phyloP scores from a whole-genome alignment of 2,888 invertebrate genomes.

The Xylocampa areola region DNA sequence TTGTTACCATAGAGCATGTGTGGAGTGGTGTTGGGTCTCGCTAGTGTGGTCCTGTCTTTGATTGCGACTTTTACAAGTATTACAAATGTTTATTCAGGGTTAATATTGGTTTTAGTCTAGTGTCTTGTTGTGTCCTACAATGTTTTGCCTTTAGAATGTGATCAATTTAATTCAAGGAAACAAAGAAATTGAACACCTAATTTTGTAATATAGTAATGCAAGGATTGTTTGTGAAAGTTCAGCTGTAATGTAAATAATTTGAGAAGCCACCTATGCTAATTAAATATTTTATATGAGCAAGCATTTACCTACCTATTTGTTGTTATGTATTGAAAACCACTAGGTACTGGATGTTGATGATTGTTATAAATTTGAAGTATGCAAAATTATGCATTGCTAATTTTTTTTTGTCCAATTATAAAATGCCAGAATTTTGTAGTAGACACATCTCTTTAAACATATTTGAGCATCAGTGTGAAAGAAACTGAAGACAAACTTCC shows the following conservation, averaged over 20 bases:
- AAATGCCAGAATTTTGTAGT: no score
- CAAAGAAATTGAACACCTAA: slow-evolving; percentile 16
- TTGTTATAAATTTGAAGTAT: no score
- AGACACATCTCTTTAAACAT: no score
- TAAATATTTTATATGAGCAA: slow-evolving; percentile 14
- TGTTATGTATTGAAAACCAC: slow-evolving; percentile 15
- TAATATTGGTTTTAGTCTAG: slow-evolving; percentile 36
- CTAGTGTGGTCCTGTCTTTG: slow-evolving; percentile 31
- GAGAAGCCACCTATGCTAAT: slow-evolving; percentile 2
- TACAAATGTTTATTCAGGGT: slow-evolving; percentile 50
- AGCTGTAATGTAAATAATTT: slow-evolving; percentile 4
- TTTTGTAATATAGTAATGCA: slow-evolving; percentile 19
- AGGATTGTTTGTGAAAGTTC: slow-evolving; percentile 5
- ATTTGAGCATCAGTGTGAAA: no score
- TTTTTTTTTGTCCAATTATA: no score
- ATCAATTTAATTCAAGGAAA: slow-evolving; percentile 19
- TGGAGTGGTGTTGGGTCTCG: neutral
- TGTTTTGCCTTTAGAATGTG: slow-evolving; percentile 44
- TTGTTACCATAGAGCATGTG: slow-evolving; percentile 5
- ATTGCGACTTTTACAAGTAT: slow-evolving; percentile 29
- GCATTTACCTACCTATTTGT: slow-evolving; percentile 6
- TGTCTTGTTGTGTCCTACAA: slow-evolving; percentile 45
- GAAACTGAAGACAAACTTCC: no score
- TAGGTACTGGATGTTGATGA: no score
- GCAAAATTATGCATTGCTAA: no score